Percentiles rank a stretch among this genome's conserved stretches.
These are phyloP conservation scores for Thomomys bottae DNA, from an alignment of 2,113 vertebrate species.

Conservation along the genomic window DNA sequence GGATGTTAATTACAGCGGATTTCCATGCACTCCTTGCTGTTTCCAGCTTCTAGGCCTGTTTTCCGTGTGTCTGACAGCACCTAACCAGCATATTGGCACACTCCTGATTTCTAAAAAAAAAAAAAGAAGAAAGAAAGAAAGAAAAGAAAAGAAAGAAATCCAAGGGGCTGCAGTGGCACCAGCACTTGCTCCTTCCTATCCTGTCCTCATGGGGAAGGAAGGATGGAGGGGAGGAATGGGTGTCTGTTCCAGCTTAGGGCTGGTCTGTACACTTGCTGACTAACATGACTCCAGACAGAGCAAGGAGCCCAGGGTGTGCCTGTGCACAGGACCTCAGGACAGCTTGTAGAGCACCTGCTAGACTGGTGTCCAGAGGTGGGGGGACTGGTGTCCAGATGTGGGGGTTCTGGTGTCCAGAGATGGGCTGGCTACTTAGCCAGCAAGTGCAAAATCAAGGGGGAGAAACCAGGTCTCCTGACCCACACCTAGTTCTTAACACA, in stretches of 20 bases:
- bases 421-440: background rate
- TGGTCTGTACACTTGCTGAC: background rate
- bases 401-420: too few species aligned
- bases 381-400: background rate
- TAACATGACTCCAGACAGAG: background rate
- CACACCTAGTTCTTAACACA: background rate
- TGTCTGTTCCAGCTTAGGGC: too few species aligned
- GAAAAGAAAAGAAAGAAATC: too few species aligned
- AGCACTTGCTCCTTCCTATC: background rate
- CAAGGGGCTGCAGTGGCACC: background rate
- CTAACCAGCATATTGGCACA: slow-evolving; percentile 35
- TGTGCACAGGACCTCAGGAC: background rate
- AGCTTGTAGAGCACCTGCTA: background rate
- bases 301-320: background rate
- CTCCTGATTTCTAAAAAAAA: background rate
- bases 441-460: background rate
- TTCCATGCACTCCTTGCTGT: background rate
- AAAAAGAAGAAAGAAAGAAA: too few species aligned
- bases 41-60: slow-evolving; percentile 50
- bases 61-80: slow-evolving; percentile 49
- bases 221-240: too few species aligned
- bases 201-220: too few species aligned
- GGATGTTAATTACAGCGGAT: slow-evolving; percentile 26
- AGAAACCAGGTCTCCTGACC: background rate
- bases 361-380: background rate